Evolutionary conservation across 2,113 vertebrate species (phyloP).

Genomic region (Capreolus pygargus): DNA sequence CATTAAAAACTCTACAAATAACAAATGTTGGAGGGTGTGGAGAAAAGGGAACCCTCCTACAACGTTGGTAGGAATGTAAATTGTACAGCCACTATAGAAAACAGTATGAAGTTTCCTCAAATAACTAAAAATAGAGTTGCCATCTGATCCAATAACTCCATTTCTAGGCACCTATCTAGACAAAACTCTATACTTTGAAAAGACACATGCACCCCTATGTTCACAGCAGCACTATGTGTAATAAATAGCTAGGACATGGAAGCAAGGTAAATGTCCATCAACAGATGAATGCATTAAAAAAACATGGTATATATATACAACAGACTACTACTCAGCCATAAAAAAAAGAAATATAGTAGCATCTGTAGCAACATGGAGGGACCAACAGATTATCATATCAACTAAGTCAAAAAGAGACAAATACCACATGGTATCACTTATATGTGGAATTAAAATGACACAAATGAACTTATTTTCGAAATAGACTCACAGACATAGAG

Average conservation of each 20-base stretch:
- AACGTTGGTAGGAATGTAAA: background rate
- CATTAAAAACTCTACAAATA: background rate
- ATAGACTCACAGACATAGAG: background rate
- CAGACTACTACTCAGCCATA: background rate
- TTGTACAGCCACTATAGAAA: background rate
- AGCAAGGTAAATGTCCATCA: background rate
- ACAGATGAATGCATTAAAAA: background rate
- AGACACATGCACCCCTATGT: background rate
- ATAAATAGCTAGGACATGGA: background rate
- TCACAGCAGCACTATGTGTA: background rate
- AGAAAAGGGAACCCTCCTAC: background rate
- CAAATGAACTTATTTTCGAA: background rate
- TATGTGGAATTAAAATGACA: background rate
- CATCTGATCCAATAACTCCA: background rate
- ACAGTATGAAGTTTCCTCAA: background rate
- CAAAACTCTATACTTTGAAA: background rate
- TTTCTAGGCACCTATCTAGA: background rate
- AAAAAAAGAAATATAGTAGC: background rate
- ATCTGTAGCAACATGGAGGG: background rate
- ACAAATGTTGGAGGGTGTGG: background rate
- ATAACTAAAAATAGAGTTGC: background rate
- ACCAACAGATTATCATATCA: background rate
- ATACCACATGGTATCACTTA: background rate
- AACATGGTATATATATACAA: background rate
- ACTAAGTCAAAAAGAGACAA: background rate